These are phyloP conservation scores for Orthosia cruda DNA, from an alignment of 2,888 invertebrate species.

Conservation along the genomic window DNA sequence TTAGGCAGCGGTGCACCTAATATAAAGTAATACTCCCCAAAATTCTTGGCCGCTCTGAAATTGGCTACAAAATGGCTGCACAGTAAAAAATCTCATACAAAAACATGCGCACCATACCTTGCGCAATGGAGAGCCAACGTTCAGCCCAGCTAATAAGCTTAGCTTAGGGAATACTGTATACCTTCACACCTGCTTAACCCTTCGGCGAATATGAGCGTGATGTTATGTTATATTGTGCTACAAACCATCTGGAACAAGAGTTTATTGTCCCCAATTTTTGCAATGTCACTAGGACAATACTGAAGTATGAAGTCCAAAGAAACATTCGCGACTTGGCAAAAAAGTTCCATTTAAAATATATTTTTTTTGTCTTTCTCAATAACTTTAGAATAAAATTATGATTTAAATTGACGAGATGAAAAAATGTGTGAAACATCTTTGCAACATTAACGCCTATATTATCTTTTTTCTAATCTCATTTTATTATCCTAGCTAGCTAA, in stretches of 20 bases:
- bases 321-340: constrained; percentile 5
- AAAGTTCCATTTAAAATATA: constrained; percentile 9
- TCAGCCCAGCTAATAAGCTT: too few species aligned
- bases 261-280: not conserved
- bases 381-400: not conserved
- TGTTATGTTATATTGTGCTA: not conserved
- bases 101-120: too few species aligned
- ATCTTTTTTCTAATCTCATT: constrained; percentile 20
- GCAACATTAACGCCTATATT: constrained; percentile 6
- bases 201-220: too few species aligned
- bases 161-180: too few species aligned
- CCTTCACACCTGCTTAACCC: too few species aligned
- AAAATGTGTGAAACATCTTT: constrained; percentile 25
- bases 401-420: constrained; percentile 23
- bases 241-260: constrained; percentile 1
- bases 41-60: too few species aligned
- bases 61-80: too few species aligned
- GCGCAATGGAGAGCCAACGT: too few species aligned
- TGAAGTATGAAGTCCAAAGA: constrained; percentile 13
- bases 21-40: too few species aligned
- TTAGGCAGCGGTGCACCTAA: too few species aligned
- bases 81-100: too few species aligned
- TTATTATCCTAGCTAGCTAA: constrained; percentile 5
- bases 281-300: constrained; percentile 19
- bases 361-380: not conserved